A percentile compares a stretch with the other conserved stretches of the same genome.
These are phyloP conservation scores for Tinamus guttatus DNA, from an alignment of 2,113 vertebrate species.

Conservation along the genomic window DNA sequence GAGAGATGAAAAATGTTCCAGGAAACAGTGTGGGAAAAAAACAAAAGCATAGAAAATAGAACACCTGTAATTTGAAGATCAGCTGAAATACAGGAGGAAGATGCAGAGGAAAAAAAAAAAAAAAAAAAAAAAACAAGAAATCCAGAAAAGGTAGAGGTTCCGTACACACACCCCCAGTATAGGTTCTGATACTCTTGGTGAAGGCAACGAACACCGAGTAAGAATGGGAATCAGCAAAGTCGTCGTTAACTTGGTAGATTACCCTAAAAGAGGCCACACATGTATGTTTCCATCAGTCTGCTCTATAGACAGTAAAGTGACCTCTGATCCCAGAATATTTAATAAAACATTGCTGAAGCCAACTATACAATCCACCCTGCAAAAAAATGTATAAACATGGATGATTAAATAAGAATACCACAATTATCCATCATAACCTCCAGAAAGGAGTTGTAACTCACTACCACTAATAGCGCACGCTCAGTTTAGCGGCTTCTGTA, in stretches of 20 bases:
- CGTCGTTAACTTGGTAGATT: not conserved
- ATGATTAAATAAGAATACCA: not conserved
- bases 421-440: not conserved
- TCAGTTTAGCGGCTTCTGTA: not conserved
- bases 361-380: constrained; percentile 16
- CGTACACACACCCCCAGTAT: not conserved
- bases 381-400: constrained; percentile 38
- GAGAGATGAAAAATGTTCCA: not conserved
- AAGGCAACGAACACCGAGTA: not conserved
- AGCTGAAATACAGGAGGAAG: not conserved
- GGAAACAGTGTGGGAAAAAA: not conserved
- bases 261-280: constrained; percentile 8
- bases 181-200: not conserved
- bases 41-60: not conserved
- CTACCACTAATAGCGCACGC: not conserved
- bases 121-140: not conserved
- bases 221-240: not conserved
- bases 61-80: not conserved
- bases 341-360: constrained; percentile 44
- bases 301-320: constrained; percentile 13
- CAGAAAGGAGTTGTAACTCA: not conserved
- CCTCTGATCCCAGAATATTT: constrained; percentile 19
- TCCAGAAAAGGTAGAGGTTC: not conserved
- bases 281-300: not conserved
- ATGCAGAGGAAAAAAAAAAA: not conserved